These are phyloP conservation scores for Ceratotherium simum DNA, from an alignment of 2,113 vertebrate species.

Conservation along the genomic window DNA sequence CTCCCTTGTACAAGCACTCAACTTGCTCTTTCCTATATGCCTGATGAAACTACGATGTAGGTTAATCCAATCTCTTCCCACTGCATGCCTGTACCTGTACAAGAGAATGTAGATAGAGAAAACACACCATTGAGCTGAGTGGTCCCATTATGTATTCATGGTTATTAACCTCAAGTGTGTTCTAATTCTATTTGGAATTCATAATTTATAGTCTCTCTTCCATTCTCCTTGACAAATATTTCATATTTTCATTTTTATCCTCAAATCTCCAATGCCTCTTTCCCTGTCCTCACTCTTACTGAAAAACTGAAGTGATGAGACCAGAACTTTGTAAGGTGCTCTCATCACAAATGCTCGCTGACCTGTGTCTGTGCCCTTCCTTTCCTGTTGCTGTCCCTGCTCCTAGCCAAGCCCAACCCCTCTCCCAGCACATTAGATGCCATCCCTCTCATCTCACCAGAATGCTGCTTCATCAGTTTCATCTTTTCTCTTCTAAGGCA, in stretches of 20 bases:
- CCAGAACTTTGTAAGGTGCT: not conserved
- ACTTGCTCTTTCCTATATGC: not conserved
- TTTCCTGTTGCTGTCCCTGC: not conserved
- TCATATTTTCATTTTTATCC: not conserved
- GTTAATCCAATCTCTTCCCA: not conserved
- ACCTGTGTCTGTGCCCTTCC: not conserved
- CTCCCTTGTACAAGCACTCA: not conserved
- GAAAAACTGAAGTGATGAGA: not conserved
- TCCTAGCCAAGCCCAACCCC: not conserved
- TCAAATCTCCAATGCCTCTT: not conserved
- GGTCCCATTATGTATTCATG: not conserved
- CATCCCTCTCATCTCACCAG: not conserved
- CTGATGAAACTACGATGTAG: not conserved
- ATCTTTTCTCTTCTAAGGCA: not conserved
- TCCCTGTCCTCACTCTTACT: not conserved
- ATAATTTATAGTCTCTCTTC: not conserved
- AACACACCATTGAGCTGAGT: not conserved
- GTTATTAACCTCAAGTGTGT: not conserved
- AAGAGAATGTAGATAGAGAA: not conserved
- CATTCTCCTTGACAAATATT: not conserved
- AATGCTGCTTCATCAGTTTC: not conserved
- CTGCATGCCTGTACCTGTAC: too few relatives aligned
- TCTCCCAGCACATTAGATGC: not conserved
- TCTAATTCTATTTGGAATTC: not conserved
- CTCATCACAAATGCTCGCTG: not conserved